These are phyloP conservation scores for Nasua narica DNA, from an alignment of 2,797 vertebrate species.

Conservation along the genomic window DNA sequence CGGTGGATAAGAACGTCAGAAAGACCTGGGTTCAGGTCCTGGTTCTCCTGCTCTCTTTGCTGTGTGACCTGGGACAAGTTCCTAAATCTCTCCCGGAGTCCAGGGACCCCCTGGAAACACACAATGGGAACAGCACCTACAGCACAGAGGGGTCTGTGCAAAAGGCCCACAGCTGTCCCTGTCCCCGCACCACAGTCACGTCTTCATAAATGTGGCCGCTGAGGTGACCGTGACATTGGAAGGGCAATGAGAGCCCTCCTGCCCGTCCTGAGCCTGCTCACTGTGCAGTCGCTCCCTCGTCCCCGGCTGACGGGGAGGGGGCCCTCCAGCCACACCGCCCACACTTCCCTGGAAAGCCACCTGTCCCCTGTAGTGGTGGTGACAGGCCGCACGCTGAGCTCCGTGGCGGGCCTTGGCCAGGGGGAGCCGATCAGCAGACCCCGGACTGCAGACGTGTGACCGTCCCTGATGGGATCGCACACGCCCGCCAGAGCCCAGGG, in stretches of 20 bases:
- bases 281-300: not conserved
- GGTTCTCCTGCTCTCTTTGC: not conserved
- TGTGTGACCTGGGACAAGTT: not conserved
- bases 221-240: not conserved
- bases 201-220: not conserved
- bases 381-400: not conserved
- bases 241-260: not conserved
- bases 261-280: not conserved
- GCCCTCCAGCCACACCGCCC: not conserved
- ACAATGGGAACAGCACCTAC: not conserved
- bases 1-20: not conserved
- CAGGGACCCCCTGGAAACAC: not conserved
- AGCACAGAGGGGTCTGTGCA: not conserved
- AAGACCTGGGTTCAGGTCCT: not conserved
- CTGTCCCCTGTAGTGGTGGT: not conserved
- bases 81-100: not conserved
- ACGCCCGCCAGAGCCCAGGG: fast-evolving
- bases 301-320: not conserved
- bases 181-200: not conserved
- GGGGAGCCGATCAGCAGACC: not conserved
- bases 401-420: not conserved
- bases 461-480: not conserved
- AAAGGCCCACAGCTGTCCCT: not conserved
- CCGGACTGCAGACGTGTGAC: not conserved
- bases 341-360: not conserved